Evolutionary conservation across 2,113 vertebrate species (phyloP).

Genomic region (Ictalurus furcatus): DNA sequence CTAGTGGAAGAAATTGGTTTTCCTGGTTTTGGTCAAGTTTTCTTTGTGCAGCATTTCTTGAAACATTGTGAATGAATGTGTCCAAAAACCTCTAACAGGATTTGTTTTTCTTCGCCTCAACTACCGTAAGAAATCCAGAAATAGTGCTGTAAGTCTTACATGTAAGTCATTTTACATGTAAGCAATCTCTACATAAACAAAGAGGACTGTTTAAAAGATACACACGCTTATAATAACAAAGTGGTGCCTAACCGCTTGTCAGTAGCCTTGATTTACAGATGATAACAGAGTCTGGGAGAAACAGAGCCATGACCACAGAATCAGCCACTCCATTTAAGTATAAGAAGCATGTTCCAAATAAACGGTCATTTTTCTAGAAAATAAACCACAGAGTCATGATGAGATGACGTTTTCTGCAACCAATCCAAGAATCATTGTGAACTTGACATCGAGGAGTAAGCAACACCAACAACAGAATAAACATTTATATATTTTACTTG

Average conservation of each 20-base stretch:
- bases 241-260: conserved; percentile 4
- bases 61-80: not conserved
- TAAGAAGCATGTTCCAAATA: conserved; percentile 6
- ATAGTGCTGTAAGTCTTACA: conserved; percentile 5
- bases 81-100: not conserved
- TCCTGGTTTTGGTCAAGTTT: not conserved
- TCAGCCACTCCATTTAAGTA: conserved; percentile 10
- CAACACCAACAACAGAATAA: not conserved
- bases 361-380: not conserved
- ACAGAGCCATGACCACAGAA: conserved; percentile 7
- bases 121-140: not conserved
- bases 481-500: not conserved
- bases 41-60: not conserved
- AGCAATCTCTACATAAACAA: conserved; percentile 20
- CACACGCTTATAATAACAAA: conserved; percentile 29
- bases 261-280: conserved; percentile 20
- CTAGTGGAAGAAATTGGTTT: too few relatives aligned
- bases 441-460: not conserved
- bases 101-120: not conserved
- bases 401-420: not conserved
- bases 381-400: not conserved
- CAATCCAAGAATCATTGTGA: conserved; percentile 8
- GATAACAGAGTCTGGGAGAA: conserved; percentile 11
- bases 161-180: conserved; percentile 12
- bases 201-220: conserved; percentile 29